Evolutionary conservation across 2,113 vertebrate genomes (phyloP).

Genomic region (Nannobrachium achirus): DNA sequence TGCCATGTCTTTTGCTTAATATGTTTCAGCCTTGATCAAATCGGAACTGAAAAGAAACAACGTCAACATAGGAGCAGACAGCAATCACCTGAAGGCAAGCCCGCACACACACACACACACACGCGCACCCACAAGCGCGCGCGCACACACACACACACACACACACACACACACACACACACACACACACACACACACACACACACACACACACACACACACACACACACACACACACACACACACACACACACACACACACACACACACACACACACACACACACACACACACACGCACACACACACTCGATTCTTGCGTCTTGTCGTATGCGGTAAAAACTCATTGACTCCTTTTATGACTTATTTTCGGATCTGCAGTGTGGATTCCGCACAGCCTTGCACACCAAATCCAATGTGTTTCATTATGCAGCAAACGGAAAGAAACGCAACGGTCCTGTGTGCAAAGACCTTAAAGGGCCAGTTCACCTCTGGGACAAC

Average conservation of each 20-base stretch:
- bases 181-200: slow-evolving; percentile 10
- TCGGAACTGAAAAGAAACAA: slow-evolving; percentile 92
- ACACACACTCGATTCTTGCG: neutral
- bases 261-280: neutral
- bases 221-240: slow-evolving; percentile 7
- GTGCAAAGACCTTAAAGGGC: too few relatives aligned
- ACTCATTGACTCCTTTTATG: too few relatives aligned
- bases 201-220: neutral
- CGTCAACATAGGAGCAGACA: slow-evolving; percentile 80
- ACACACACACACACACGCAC: neutral
- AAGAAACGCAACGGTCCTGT: too few relatives aligned
- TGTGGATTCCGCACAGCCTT: too few relatives aligned
- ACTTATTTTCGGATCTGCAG: too few relatives aligned
- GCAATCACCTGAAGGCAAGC: slow-evolving; percentile 78
- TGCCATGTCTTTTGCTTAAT: neutral
- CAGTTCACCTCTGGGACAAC: too few relatives aligned
- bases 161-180: slow-evolving; percentile 9
- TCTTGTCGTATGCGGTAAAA: too few relatives aligned
- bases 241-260: slow-evolving; percentile 3
- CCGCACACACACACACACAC: neutral
- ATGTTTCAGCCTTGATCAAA: slow-evolving; percentile 88
- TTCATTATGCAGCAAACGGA: too few relatives aligned
- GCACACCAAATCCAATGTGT: too few relatives aligned
- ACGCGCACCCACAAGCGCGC: neutral
- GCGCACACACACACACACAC: neutral